Percentiles rank a stretch among this genome's conserved stretches.
Evolutionary conservation across 1,140 invertebrate genomes (phyloP).

Genomic region (Achatina immaculata): DNA sequence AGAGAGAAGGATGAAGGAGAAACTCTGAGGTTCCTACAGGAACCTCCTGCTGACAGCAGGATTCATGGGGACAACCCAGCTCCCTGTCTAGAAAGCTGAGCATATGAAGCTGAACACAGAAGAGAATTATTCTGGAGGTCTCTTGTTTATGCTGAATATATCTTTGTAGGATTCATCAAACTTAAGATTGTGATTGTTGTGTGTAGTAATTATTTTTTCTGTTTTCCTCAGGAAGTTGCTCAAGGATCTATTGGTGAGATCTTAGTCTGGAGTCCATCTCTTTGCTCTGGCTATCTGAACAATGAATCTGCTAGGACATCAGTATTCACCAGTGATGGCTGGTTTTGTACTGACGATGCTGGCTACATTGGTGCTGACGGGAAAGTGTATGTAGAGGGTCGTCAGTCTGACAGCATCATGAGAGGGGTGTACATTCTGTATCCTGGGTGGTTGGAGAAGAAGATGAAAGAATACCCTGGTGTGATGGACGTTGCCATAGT

Average conservation of each 20-base stretch:
- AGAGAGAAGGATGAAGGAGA: too few species aligned
- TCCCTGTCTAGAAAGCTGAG: too few species aligned
- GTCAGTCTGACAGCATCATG: slow-evolving; percentile 42
- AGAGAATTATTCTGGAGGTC: too few species aligned
- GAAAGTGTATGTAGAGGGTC: slow-evolving; percentile 33
- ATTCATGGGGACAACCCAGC: too few species aligned
- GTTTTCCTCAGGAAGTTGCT: slow-evolving; percentile 20
- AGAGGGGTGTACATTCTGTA: slow-evolving; percentile 41
- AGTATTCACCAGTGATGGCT: slow-evolving; percentile 41
- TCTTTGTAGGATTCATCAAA: too few species aligned
- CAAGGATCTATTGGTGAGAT: slow-evolving; percentile 38
- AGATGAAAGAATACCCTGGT: slow-evolving; percentile 17
- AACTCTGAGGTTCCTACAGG: too few species aligned
- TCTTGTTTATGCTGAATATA: too few species aligned
- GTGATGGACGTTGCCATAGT: slow-evolving; percentile 40
- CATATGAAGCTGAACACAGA: too few species aligned
- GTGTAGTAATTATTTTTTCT: too few species aligned
- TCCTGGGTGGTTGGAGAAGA: slow-evolving; percentile 42
- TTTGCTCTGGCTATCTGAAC: slow-evolving; percentile 34
- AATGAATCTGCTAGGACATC: slow-evolving; percentile 30
- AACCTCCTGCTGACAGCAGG: too few species aligned
- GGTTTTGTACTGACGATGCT: slow-evolving; percentile 47
- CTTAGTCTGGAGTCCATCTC: slow-evolving; percentile 33
- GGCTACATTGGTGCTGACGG: slow-evolving; percentile 36
- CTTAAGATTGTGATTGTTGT: too few species aligned